Evolutionary conservation across 2,797 vertebrate genomes (phyloP).

Genomic region (Oophaga sylvatica): DNA sequence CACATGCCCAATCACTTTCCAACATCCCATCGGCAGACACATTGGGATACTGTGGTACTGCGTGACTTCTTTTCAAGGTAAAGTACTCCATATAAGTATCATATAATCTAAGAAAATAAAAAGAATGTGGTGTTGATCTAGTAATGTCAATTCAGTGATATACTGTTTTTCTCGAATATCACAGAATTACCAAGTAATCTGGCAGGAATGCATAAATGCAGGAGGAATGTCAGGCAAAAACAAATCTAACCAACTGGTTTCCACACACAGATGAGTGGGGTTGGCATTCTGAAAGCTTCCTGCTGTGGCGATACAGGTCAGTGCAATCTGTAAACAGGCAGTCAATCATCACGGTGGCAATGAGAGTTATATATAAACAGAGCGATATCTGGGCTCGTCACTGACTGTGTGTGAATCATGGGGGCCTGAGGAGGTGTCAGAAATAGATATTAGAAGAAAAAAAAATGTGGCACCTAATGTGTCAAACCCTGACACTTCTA

Average conservation of each 20-base stretch:
- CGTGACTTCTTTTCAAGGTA: no score
- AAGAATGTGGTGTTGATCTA: background rate
- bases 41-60: no score
- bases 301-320: constrained; percentile 31
- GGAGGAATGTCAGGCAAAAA: background rate
- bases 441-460: constrained; percentile 29
- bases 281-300: constrained; percentile 6
- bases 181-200: background rate
- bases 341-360: constrained; percentile 27
- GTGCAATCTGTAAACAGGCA: constrained; percentile 36
- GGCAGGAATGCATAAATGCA: background rate
- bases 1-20: no score
- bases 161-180: background rate
- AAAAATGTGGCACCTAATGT: constrained; percentile 27
- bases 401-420: constrained; percentile 35
- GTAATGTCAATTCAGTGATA: background rate
- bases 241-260: constrained; percentile 16
- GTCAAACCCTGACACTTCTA: constrained; percentile 28
- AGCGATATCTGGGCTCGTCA: constrained; percentile 38
- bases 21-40: no score
- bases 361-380: constrained; percentile 44
- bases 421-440: constrained; percentile 42
- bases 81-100: no score
- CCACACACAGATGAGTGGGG: background rate
- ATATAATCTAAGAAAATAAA: no score